Evolutionary conservation across 2,888 invertebrate species (phyloP).

Genomic region (Eupithecia inturbata): DNA sequence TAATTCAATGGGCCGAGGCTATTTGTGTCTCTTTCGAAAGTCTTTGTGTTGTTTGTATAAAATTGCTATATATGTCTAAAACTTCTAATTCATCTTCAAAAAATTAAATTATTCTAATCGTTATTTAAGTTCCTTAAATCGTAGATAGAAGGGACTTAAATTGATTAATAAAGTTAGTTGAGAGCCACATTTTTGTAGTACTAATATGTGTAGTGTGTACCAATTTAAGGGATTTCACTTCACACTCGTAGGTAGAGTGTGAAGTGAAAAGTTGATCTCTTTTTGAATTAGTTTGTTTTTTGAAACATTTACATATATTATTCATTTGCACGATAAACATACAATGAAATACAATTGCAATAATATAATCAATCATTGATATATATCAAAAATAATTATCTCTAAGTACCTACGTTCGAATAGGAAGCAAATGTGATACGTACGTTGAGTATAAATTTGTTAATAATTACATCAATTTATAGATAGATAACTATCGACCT

Average conservation of each 20-base stretch:
- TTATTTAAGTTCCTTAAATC: background rate
- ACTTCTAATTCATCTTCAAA: background rate
- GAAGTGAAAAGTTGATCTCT: no score
- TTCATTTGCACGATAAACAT: background rate
- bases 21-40: background rate
- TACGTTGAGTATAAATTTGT: background rate
- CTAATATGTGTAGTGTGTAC: background rate
- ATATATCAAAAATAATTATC: background rate
- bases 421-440: background rate
- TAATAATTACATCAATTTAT: background rate
- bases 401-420: background rate
- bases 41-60: background rate
- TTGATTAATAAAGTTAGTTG: background rate
- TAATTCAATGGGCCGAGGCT: background rate
- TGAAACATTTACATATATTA: background rate
- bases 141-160: background rate
- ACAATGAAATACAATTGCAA: background rate
- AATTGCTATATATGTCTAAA: background rate
- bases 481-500: conserved; percentile 6
- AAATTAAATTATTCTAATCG: background rate
- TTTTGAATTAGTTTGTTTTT: background rate
- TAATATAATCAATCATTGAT: no score
- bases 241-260: no score
- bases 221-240: no score
- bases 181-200: background rate